Conservation (phyloP, 2,888 invertebrate genomes). For the Hymenopus coronatus region DNA sequence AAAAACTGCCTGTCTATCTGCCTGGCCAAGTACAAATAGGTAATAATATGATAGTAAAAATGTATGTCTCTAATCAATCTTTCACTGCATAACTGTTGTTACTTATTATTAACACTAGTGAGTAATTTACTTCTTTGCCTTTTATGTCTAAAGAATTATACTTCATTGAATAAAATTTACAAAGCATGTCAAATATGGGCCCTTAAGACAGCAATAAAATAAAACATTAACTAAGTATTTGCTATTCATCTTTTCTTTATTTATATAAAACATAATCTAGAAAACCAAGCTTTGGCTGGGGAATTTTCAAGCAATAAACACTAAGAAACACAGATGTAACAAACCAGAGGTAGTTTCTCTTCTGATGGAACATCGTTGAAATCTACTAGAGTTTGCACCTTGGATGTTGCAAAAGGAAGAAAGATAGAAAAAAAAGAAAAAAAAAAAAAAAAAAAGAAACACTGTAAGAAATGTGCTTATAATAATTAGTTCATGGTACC, state of each 20-base stretch:
- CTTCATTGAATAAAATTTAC: no score
- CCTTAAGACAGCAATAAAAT: neutral
- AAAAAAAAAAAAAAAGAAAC: slow-evolving; percentile 27
- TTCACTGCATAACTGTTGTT: no score
- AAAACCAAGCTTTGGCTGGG: neutral
- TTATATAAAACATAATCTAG: neutral
- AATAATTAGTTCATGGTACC: neutral
- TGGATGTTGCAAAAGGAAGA: slow-evolving; percentile 36
- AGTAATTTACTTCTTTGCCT: no score
- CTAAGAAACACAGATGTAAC: slow-evolving; percentile 31
- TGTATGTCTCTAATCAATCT: no score
- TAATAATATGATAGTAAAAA: no score
- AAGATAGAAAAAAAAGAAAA: slow-evolving; percentile 24
- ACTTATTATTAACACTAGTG: no score
- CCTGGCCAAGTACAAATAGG: no score
- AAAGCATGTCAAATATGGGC: no score
- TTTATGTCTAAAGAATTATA: no score
- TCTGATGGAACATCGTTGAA: slow-evolving; percentile 83
- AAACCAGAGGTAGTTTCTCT: slow-evolving; percentile 88
- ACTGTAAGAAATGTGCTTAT: slow-evolving; percentile 20
- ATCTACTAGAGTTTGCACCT: slow-evolving; percentile 86
- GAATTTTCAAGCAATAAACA: slow-evolving; percentile 17
- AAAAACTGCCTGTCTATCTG: no score
- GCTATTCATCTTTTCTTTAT: neutral
- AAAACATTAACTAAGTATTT: neutral